Evolutionary conservation across 2,888 invertebrate genomes (phyloP), one percentile per base, ranked within the genome.

Genomic region (Meiosimyza platycephala): DNA sequence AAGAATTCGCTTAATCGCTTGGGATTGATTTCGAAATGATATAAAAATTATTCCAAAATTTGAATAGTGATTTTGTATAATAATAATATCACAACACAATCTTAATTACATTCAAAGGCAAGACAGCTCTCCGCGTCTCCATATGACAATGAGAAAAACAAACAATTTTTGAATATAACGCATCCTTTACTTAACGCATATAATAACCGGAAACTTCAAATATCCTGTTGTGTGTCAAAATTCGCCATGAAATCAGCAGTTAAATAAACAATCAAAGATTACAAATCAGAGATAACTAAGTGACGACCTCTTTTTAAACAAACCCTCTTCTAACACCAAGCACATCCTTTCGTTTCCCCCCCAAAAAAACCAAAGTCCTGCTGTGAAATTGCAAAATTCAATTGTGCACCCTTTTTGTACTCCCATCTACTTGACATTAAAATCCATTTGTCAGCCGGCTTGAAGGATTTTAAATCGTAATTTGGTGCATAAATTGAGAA

Each of bases 381-480:
- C 72, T 73, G 74, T 74, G 76, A 83, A 79, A 79, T 82, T 81
- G 79, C 81, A 80, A 82, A 84, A 84, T 84, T 83, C 84, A 85
- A 83, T 85, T 84, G 83, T 47, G 69, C 71, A 73, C 70, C 75
- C 73, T 67, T 74, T 52, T 55, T 71, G 33, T 60, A 80, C 78
- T 79, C 80, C 73, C 73, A 77, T 79, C 81, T 82, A 84, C 84
- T 83, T 84, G 84, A 84, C 84, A 85, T 80, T 78, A 78, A 81
- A 84, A 85, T 85, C 85, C 85, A 84, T 84, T 85, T 85, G 85
- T 85, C 84, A 84, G 81, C 82, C 84, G 82, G 84, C 83, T 83
- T 82, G 83, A 83, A 85, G 84, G 85, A 84, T 81, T 84, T 84
- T 84, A 82, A 85, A 85, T 79, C 82, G 85, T 85, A 84, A 84